Conservation (phyloP, 2,113 vertebrate species). For the Arizona elegans region DNA sequence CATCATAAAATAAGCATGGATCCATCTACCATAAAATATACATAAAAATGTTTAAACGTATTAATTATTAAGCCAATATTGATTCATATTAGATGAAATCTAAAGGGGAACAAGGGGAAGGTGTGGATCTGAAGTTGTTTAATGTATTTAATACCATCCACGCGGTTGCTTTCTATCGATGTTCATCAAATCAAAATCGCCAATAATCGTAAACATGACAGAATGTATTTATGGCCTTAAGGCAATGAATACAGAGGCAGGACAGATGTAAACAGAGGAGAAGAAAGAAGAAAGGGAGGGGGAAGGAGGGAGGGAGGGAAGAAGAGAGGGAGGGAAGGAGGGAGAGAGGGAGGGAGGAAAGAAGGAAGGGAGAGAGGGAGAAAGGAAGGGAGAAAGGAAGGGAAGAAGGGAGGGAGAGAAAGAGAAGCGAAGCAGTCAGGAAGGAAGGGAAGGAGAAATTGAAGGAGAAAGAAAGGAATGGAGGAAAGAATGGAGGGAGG, state of each 20-base stretch:
- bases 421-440: no score
- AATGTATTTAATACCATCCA: constrained; percentile 75
- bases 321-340: neutral
- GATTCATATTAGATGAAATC: constrained; percentile 79
- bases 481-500: no score
- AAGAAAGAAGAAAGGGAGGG: neutral
- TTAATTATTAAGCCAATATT: constrained; percentile 84
- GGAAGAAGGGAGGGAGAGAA: fast-evolving
- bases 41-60: constrained; percentile 80
- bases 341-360: neutral
- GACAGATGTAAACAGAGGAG: neutral
- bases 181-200: constrained; percentile 76
- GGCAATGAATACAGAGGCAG: constrained; percentile 33
- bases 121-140: constrained; percentile 64
- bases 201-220: constrained; percentile 76
- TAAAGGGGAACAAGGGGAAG: constrained; percentile 62
- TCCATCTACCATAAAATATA: constrained; percentile 74
- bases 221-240: constrained; percentile 65
- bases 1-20: constrained; percentile 81
- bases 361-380: fast-evolving
- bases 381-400: no score
- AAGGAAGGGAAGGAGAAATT: no score
- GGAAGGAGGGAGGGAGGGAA: neutral
- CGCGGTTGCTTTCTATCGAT: constrained; percentile 72
- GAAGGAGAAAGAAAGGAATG: fast-evolving